Conservation (phyloP, 1,140 invertebrate genomes). For the Paracyclopina nana region DNA sequence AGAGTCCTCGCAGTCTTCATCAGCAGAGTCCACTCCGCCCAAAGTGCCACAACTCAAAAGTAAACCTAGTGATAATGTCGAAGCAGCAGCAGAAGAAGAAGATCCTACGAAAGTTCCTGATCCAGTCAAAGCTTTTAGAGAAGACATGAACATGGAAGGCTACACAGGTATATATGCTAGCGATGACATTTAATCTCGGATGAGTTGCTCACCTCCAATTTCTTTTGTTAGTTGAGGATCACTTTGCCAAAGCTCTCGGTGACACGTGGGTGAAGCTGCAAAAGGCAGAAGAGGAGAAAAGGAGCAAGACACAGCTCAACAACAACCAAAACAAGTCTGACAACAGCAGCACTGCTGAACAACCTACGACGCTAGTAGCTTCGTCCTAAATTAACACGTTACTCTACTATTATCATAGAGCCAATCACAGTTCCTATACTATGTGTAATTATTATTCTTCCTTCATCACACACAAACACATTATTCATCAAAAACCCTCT, state of each 20-base stretch:
- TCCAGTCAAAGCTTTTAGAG: neutral
- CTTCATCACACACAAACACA: no score
- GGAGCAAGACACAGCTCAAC: no score
- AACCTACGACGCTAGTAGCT: neutral
- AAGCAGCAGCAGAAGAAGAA: neutral
- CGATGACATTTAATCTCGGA: neutral
- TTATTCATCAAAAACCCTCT: no score
- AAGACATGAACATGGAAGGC: neutral
- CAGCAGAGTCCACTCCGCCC: neutral
- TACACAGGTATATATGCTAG: neutral
- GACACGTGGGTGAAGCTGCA: constrained; percentile 72
- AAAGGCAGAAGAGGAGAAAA: constrained; percentile 20
- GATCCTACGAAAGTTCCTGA: neutral
- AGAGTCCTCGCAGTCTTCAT: neutral
- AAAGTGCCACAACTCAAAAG: neutral
- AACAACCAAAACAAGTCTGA: no score
- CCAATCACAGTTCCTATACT: no score
- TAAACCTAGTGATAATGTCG: neutral
- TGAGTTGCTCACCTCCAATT: constrained; percentile 14
- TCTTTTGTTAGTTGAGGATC: constrained; percentile 55
- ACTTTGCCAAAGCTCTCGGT: constrained; percentile 84
- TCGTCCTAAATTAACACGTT: no score
- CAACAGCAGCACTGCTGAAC: neutral
- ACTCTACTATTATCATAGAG: no score
- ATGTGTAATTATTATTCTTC: no score